phyloP scores from a whole-genome alignment of 2,888 invertebrate genomes.

The Aplocera efformata region DNA sequence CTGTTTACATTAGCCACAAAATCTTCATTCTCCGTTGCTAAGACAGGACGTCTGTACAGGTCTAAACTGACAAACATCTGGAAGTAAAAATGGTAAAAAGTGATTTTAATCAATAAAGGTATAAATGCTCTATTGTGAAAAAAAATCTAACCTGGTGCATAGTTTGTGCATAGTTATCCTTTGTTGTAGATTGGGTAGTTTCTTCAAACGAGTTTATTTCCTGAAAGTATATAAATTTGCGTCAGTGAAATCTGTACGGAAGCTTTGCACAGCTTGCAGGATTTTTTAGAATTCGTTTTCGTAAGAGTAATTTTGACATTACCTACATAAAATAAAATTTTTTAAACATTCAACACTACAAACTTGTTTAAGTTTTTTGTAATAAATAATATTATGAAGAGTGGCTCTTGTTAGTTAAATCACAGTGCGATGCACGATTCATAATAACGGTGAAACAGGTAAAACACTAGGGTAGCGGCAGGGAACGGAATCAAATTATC shows the following conservation, averaged over 20 bases:
- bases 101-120: neutral
- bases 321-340: too few relatives aligned
- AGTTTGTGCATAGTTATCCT: constrained; percentile 64
- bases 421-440: too few relatives aligned
- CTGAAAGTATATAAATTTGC: constrained; percentile 32
- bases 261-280: too few relatives aligned
- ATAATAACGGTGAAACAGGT: too few relatives aligned
- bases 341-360: too few relatives aligned
- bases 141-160: constrained; percentile 57
- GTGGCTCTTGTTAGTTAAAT: too few relatives aligned
- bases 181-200: constrained; percentile 35
- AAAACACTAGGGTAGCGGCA: too few relatives aligned
- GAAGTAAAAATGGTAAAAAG: constrained; percentile 31
- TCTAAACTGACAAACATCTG: constrained; percentile 71
- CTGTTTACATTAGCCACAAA: constrained; percentile 79
- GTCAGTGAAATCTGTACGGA: too few relatives aligned
- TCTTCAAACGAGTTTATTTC: constrained; percentile 66
- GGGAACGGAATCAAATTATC: too few relatives aligned
- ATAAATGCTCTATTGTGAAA: neutral
- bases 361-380: too few relatives aligned
- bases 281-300: neutral
- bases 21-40: constrained; percentile 79
- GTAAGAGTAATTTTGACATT: neutral
- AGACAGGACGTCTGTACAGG: constrained; percentile 66
- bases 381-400: too few relatives aligned